Base-by-base conservation (phyloP, 1,140 invertebrate species). In the Leptoteleia sp. region DNA sequence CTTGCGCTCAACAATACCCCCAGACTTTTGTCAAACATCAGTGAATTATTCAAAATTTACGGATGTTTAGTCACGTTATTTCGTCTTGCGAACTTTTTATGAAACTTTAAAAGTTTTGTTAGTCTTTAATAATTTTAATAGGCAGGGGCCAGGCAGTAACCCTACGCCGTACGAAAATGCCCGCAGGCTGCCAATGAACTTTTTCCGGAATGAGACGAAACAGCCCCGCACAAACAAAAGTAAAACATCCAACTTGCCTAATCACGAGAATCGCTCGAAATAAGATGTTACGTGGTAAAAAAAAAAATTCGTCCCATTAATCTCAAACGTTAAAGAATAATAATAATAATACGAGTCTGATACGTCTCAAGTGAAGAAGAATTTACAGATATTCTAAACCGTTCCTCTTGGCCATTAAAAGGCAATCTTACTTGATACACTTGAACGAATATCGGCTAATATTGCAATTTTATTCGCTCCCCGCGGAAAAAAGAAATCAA, bases 371-470 rank as follows among this genome's bases (percentile, higher is more conserved):
- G 25, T 29, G 47, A 48, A 22, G 37, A 54, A 8, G 35, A 59
- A 72, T 72, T 62, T 38, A 8, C 33, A 37, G 70, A 64, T 73
- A 64, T 48, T 54, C 37, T 29, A 47, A 57, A 73, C 64, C 40
- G 47, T 73, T 57, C 52, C 40, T 50, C 59, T 5, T 42, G 43
- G 47, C 72, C 72, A 76, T 76, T 76, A 76, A 76, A 76, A 76
- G 62, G 62, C 72, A 76, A 76, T 76, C 64, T 76, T 55, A 65
- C 64, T 76, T 68, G 62, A 76, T 76, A 68, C 72, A 76, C 72
- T 68, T 16, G 72, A 76, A 62, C 72, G 72, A 68, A 62, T 76
- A 76, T 76, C 62, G 55, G 72, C 72, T 76, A 76, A 76, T 76
- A 76, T 76, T 76, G 62, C 72, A 76, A 76, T 76, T 76, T 61